These are phyloP conservation scores for Dicranocentrus wangi DNA, from an alignment of 2,888 invertebrate species.

Conservation along the genomic window DNA sequence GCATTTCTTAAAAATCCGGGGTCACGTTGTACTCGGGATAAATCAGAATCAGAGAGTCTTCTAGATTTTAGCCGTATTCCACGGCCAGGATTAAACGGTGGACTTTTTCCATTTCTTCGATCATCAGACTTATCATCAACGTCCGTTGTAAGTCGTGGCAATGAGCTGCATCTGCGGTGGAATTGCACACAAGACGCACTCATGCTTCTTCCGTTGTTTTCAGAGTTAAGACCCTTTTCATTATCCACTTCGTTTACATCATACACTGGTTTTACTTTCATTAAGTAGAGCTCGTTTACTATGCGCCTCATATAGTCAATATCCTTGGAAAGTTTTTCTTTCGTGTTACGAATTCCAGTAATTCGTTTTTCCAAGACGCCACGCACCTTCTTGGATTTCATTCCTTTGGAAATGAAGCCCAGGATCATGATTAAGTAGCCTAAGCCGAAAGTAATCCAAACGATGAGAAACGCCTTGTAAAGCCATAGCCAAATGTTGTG, in stretches of 20 bases:
- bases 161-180: slow-evolving; percentile 58
- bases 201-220: slow-evolving; percentile 25
- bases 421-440: slow-evolving; percentile 93
- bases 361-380: slow-evolving; percentile 71
- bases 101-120: neutral
- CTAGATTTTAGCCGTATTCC: slow-evolving; percentile 55
- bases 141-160: slow-evolving; percentile 75
- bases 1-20: slow-evolving; percentile 80
- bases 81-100: slow-evolving; percentile 73
- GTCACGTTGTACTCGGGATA: slow-evolving; percentile 85
- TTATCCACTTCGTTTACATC: slow-evolving; percentile 44
- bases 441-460: slow-evolving; percentile 93
- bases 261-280: slow-evolving; percentile 81
- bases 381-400: slow-evolving; percentile 75
- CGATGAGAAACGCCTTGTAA: slow-evolving; percentile 87
- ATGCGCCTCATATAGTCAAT: slow-evolving; percentile 83
- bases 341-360: slow-evolving; percentile 66
- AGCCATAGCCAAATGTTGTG: slow-evolving; percentile 75
- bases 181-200: slow-evolving; percentile 53
- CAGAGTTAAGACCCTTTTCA: neutral
- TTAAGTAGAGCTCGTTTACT: slow-evolving; percentile 86
- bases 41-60: slow-evolving; percentile 82
- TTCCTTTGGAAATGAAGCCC: slow-evolving; percentile 86
- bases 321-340: slow-evolving; percentile 81
- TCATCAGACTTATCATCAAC: neutral